Base-by-base conservation (phyloP, 1,140 invertebrate species). In the Orius insidiosus region DNA sequence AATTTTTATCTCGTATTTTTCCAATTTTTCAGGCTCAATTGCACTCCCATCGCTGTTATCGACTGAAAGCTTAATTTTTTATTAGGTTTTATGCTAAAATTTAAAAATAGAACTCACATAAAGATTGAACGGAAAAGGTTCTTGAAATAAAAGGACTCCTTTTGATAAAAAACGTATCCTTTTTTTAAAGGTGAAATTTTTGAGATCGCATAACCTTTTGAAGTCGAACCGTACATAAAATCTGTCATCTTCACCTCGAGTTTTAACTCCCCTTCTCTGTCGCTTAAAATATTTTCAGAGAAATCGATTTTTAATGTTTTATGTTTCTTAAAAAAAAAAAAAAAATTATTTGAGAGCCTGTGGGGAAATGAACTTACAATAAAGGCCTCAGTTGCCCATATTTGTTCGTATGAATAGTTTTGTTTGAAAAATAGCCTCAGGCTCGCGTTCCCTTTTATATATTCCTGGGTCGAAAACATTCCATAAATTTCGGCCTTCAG, bases 141-240 rank as follows among this genome's bases (percentile, higher is more conserved):
- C n/a, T n/a, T 69, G 73, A 54, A 75, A 78, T 19, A 69, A 59
- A 34, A 66, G 55, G 1, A 70, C 64, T 34, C 55, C 56, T 24
- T 62, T 56, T 15, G 70, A 70, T 2, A 76, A 56, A 56, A 75
- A 75, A 19, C 60, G 56, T 3, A 77, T 47, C 36, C 59, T 57
- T 5, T 71, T 48, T 7, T 56, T 8, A 63, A 60, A 30, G 62
- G 59, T 43, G 70, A 66, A 5, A 76, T 62, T 34, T 66, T 54
- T 2, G 69, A 68, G 40, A 66, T 64, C 14, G 66, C 65, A 53
- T 62, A 74, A 0, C 71, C 61, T 6, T 49, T 41, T 33, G 56
- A 43, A 2, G 57, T 56, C 49, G 61, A 59, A 10, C 60, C 60
- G 16, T 59, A 54, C 32, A 61, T 59, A 34, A 57, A 56, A 16